Percentiles rank a stretch among this genome's conserved stretches.
These are phyloP conservation scores for Chiridota heheva DNA, from an alignment of 35 echinoderm and acorn worm genomes.

Conservation along the genomic window DNA sequence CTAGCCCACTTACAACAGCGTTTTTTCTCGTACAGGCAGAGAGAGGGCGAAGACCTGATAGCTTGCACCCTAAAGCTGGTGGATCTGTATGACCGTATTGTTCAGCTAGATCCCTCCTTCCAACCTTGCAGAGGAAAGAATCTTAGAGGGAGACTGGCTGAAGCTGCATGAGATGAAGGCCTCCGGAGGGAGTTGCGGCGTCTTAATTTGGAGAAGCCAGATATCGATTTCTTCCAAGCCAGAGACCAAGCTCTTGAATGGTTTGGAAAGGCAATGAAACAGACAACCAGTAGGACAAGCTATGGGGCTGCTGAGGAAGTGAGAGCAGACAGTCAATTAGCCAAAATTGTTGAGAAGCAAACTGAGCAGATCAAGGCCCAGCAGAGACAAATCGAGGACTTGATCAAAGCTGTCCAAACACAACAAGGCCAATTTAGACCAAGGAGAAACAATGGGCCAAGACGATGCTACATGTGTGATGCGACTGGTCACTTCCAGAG, in stretches of 20 bases:
- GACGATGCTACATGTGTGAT: neutral
- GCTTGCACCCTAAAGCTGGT: constrained; percentile 17
- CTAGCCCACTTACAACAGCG: constrained; percentile 53
- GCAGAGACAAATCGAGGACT: neutral
- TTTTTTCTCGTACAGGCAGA: constrained; percentile 54
- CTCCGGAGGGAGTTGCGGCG: constrained; percentile 10
- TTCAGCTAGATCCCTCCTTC: constrained; percentile 19
- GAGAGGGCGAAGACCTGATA: constrained; percentile 18
- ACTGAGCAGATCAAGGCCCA: neutral
- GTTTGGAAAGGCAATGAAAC: neutral
- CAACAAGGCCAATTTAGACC: neutral
- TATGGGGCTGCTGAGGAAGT: neutral
- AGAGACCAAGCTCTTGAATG: neutral
- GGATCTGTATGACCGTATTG: constrained; percentile 43
- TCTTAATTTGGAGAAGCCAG: constrained; percentile 18
- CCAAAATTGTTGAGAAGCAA: neutral
- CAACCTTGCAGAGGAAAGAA: neutral
- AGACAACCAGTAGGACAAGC: neutral
- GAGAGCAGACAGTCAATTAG: neutral
- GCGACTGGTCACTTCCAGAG: neutral
- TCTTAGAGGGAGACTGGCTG: constrained; percentile 29
- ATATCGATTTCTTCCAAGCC: neutral
- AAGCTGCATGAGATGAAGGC: constrained; percentile 37
- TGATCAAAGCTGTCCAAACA: neutral
- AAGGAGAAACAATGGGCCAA: neutral